phyloP scores from a whole-genome alignment of 2,888 invertebrate genomes.

The Eupithecia subfuscata region DNA sequence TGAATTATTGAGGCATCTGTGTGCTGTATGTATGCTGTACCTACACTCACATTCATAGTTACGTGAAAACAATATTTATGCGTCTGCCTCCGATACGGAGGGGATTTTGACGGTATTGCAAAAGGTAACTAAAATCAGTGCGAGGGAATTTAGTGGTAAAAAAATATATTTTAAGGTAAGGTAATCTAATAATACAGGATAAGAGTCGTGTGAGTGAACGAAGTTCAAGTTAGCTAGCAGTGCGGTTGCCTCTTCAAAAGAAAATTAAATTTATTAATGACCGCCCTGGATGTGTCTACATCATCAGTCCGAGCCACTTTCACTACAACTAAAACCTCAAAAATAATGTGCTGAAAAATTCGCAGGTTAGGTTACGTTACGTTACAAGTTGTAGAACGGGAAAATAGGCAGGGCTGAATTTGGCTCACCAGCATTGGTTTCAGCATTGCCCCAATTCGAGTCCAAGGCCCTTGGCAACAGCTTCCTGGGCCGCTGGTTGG shows the following conservation, averaged over 20 bases:
- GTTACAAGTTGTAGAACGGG: too few species aligned
- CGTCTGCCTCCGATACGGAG: conserved; percentile 28
- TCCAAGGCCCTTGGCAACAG: conserved; percentile 42
- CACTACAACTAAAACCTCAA: not conserved
- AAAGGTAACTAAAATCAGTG: not conserved
- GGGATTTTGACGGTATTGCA: not conserved
- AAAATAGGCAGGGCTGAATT: conserved; percentile 1
- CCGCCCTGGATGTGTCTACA: not conserved
- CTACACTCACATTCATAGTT: conserved; percentile 7
- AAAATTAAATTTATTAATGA: not conserved
- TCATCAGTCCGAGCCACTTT: not conserved
- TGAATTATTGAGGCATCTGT: conserved; percentile 41
- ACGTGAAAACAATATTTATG: conserved; percentile 38
- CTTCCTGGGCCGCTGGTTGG: conserved; percentile 30
- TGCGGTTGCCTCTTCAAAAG: not conserved
- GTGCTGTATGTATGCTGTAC: conserved; percentile 14
- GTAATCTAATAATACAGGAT: not conserved
- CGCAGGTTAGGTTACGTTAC: too few species aligned
- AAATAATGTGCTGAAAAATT: not conserved
- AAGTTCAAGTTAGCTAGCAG: not conserved
- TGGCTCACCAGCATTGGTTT: conserved; percentile 12
- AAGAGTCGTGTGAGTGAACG: not conserved
- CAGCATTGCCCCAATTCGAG: conserved; percentile 34
- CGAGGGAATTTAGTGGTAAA: not conserved
- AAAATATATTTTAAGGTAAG: not conserved